Evolutionary conservation across 2,797 vertebrate species (phyloP), one percentile per base, ranked within the genome.

Genomic region (Acanthopagrus latus): DNA sequence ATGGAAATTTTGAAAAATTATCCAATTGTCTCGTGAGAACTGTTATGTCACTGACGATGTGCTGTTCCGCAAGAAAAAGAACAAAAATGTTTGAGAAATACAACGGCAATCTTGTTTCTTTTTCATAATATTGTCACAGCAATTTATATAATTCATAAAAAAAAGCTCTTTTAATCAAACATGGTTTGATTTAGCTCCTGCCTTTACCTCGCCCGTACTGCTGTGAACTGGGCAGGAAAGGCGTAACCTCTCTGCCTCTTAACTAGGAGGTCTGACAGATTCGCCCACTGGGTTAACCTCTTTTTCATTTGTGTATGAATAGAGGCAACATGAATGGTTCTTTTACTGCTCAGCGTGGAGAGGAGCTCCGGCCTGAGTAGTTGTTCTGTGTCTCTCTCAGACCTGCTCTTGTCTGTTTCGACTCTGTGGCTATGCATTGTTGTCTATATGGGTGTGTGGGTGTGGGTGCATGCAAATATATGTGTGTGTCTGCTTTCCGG

Each of bases 291-390:
- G 62, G 81, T 86, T 82, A 90, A 88, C 85, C 88, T 81, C 82
- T 74, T 71, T 78, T 79, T 57, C 89, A 95, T 95, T 95, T 94
- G 94, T 92, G 83, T 95, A 87, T 95, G 93, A 95, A 96, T 94
- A 80, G 94, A 87, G n/a, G 74, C 56, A 59, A 71, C 78, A 78
- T 94, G 87, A 94, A 93, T 89, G 85, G 88, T 66, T 88, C 79
- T 87, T 93, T 92, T 88, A 91, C 85, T 80, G 78, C 83, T 77
- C 5, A 71, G 78, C 63, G 54, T 59, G 59, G 67, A 90, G 84
- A 59, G 8, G 66, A 77, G 64, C 16, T 41, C 65, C 17, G 21
- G 57, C 51, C 52, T 33, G 48, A 64, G 65, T 46, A 48, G 71
- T 60, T 64, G 56, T 58, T 74, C 47, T 73, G 60, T 70, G 63